Evolutionary conservation across 35 echinoderm and acorn worm genomes (phyloP).

Genomic region (Nesometra sesokonis): DNA sequence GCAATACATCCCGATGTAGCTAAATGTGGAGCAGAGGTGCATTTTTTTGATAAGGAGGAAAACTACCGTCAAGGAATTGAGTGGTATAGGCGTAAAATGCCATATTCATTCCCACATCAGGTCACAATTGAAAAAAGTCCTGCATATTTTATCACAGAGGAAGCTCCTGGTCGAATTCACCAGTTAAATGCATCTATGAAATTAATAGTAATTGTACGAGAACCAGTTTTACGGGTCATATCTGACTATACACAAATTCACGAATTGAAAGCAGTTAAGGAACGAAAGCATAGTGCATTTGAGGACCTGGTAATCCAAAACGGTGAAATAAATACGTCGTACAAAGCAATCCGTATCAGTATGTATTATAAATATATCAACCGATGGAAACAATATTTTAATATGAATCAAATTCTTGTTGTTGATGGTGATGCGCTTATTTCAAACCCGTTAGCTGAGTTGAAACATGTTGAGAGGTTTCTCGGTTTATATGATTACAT

Average conservation of each 20-base stretch:
- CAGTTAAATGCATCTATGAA: conserved; percentile 59
- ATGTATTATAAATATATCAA: conserved; percentile 68
- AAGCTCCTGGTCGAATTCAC: conserved; percentile 49
- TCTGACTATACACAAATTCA: conserved; percentile 84
- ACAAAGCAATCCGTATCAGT: conserved; percentile 73
- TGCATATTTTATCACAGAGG: conserved; percentile 70
- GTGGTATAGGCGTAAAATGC: conserved; percentile 83
- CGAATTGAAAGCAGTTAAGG: conserved; percentile 14
- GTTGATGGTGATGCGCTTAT: conserved; percentile 92
- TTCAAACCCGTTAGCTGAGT: conserved; percentile 60
- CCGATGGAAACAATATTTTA: conserved; percentile 59
- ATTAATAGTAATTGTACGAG: conserved; percentile 74
- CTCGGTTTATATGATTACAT: conserved; percentile 57
- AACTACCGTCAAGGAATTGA: conserved; percentile 54
- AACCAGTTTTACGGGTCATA: conserved; percentile 60
- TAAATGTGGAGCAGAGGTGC: conserved; percentile 52
- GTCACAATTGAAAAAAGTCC: conserved; percentile 92
- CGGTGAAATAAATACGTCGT: conserved; percentile 47
- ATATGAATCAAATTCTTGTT: conserved; percentile 56
- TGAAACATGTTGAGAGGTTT: conserved; percentile 81
- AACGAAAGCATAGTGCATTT: conserved; percentile 10
- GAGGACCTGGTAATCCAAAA: conserved; percentile 42
- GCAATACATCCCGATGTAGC: conserved; percentile 76
- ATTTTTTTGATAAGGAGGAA: conserved; percentile 81
- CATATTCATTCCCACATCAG: conserved; percentile 63